Conservation (phyloP, 2,797 vertebrate genomes). For the Sternarchorhynchus goeldii region DNA sequence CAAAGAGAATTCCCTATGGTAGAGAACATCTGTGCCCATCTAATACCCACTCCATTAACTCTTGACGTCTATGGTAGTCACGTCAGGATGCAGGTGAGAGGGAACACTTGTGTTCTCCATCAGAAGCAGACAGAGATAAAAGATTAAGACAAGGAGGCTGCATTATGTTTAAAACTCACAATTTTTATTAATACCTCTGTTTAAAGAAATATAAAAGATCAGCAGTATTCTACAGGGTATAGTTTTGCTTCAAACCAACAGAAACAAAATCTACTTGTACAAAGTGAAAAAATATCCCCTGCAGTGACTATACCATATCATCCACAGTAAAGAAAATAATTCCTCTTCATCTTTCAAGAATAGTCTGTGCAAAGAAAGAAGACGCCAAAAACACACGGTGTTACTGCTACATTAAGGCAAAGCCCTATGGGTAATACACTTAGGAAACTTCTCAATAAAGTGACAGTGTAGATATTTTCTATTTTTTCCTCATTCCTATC, state of each 20-base stretch:
- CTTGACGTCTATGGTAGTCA: background rate
- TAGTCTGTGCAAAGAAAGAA: slow-evolving; percentile 83
- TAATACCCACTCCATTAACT: background rate
- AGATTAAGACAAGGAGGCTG: background rate
- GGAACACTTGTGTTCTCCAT: background rate
- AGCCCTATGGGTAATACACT: slow-evolving; percentile 81
- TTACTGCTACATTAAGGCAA: slow-evolving; percentile 99
- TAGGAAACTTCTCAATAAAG: slow-evolving; percentile 89
- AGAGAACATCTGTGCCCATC: background rate
- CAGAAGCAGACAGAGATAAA: background rate
- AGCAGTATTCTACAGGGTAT: slow-evolving; percentile 80
- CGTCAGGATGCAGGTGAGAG: slow-evolving; percentile 15
- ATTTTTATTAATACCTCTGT: slow-evolving; percentile 78
- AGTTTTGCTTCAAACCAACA: slow-evolving; percentile 91
- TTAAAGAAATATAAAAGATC: slow-evolving; percentile 72
- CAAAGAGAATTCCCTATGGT: background rate
- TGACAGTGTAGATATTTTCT: slow-evolving; percentile 81
- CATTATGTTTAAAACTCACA: slow-evolving; percentile 60
- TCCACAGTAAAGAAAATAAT: slow-evolving; percentile 83
- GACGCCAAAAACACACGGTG: slow-evolving; percentile 74
- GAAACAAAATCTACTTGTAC: slow-evolving; percentile 91
- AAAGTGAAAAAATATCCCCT: slow-evolving; percentile 89
- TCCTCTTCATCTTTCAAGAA: slow-evolving; percentile 78
- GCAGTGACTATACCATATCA: slow-evolving; percentile 82
- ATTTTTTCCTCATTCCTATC: slow-evolving; percentile 52